Conservation (phyloP, 2,888 invertebrate genomes). For the Drosophila ochracea region DNA sequence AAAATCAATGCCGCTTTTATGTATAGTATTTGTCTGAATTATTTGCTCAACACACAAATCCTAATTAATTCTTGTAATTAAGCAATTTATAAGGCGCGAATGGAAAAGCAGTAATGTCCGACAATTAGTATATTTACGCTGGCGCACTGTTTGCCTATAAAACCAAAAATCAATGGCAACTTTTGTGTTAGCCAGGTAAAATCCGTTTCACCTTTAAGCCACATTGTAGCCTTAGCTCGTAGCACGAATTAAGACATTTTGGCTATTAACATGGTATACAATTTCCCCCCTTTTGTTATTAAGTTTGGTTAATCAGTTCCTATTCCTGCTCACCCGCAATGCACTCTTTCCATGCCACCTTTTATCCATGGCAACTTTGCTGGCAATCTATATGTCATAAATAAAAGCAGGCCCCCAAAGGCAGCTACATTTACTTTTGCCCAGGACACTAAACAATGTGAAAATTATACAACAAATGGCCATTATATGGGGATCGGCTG, state of each 20-base stretch:
- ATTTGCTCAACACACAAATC: slow-evolving; percentile 1
- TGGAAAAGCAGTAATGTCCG: not conserved
- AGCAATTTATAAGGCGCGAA: slow-evolving; percentile 7
- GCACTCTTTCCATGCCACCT: slow-evolving; percentile 6
- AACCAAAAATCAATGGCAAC: slow-evolving; percentile 24
- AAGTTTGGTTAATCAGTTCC: slow-evolving; percentile 17
- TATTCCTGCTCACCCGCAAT: not conserved
- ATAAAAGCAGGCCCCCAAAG: slow-evolving; percentile 48
- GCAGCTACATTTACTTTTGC: slow-evolving; percentile 45
- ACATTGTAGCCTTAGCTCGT: slow-evolving; percentile 19
- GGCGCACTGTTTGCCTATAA: not conserved
- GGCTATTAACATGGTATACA: slow-evolving; percentile 58
- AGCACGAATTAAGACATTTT: slow-evolving; percentile 60
- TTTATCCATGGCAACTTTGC: slow-evolving; percentile 25
- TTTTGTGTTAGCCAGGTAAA: slow-evolving; percentile 2
- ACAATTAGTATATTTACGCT: slow-evolving; percentile 16
- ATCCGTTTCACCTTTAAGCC: slow-evolving; percentile 12
- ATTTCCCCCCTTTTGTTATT: slow-evolving; percentile 44
- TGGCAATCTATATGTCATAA: slow-evolving; percentile 68
- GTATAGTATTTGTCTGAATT: not conserved
- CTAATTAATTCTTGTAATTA: slow-evolving; percentile 33
- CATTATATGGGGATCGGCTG: slow-evolving; percentile 59
- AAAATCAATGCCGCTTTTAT: not conserved
- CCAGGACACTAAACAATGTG: slow-evolving; percentile 74
- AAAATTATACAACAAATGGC: slow-evolving; percentile 79